Base-by-base conservation (phyloP, 2,888 invertebrate species). In the Dolomedes plantarius region DNA sequence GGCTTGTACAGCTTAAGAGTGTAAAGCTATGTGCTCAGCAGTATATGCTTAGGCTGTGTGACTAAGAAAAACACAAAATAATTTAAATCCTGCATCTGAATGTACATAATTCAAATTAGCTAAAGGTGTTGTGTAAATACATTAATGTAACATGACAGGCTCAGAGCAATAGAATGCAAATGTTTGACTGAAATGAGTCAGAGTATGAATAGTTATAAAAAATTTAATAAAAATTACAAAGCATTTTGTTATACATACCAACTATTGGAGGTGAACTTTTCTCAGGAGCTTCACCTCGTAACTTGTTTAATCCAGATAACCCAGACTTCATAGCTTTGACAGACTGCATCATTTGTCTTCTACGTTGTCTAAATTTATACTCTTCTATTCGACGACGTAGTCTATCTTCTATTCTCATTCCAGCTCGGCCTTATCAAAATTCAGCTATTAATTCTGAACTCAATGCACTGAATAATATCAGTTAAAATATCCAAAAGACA, bases 321-420 rank as follows among this genome's bases (percentile, higher is more conserved):
- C 86, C 82, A 23, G 87, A 83, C 62, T 83, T 87, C 79, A 81
- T 78, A n/a, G 81, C 77, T 56, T 87, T 93, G 41, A 73, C 78
- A 29, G 75, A 85, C 64, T 77, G 85, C 13, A 87, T 27, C 87
- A 80, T 85, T 65, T 81, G 86, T 46, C 73, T 83, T 50, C 88
- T 23, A 74, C 89, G 89, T 67, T 89, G 88, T 32, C 89, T 87
- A 73, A 90, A 88, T 29, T 89, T 88, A 75, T 93, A 91, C 88
- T 94, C 93, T 88, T 94, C 94, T 64, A 94, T 90, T 31, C 93
- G 91, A 3, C 86, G 73, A 89, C 93, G 93, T 62, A 94, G 90
- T 90, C 94, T 94, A 89, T 94, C 94, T 89, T 94, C 93, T 73
- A 94, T 91, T 89, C 93, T 93, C 9, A 92, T 92, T 71, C 93